phyloP scores from a whole-genome alignment of 2,113 vertebrate species.

The Tetraodon nigroviridis region DNA sequence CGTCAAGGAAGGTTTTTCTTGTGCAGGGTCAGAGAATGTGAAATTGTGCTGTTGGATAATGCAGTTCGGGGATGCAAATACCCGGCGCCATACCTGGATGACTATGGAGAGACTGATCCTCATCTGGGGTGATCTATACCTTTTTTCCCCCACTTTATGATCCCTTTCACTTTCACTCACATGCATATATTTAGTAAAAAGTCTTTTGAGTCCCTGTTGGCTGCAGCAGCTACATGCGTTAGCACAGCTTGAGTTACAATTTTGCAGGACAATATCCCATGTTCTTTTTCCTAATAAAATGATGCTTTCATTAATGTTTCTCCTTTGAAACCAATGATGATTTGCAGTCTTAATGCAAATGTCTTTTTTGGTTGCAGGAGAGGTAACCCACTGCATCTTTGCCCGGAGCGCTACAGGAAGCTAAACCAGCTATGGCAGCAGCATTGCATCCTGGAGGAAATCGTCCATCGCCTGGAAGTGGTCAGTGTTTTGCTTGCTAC shows the following conservation, averaged over 20 bases:
- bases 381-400: slow-evolving; percentile 89
- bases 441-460: slow-evolving; percentile 96
- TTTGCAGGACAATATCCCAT: no score
- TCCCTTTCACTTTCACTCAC: no score
- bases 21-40: slow-evolving; percentile 90
- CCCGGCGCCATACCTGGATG: slow-evolving; percentile 93
- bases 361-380: slow-evolving; percentile 45
- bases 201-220: no score
- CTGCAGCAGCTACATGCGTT: no score
- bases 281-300: no score
- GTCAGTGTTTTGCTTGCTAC: slow-evolving; percentile 90
- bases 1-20: not conserved
- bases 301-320: not conserved
- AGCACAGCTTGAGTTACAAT: no score
- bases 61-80: slow-evolving; percentile 91
- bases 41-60: slow-evolving; percentile 89
- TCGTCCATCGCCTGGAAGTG: slow-evolving; percentile 90
- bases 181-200: no score
- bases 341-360: not conserved
- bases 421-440: slow-evolving; percentile 94
- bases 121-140: slow-evolving; percentile 80
- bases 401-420: slow-evolving; percentile 89
- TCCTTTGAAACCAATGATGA: not conserved
- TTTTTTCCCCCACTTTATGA: not conserved
- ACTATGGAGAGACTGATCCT: slow-evolving; percentile 97